Conservation (phyloP, 2,888 invertebrate genomes). For the Hyalella azteca region DNA sequence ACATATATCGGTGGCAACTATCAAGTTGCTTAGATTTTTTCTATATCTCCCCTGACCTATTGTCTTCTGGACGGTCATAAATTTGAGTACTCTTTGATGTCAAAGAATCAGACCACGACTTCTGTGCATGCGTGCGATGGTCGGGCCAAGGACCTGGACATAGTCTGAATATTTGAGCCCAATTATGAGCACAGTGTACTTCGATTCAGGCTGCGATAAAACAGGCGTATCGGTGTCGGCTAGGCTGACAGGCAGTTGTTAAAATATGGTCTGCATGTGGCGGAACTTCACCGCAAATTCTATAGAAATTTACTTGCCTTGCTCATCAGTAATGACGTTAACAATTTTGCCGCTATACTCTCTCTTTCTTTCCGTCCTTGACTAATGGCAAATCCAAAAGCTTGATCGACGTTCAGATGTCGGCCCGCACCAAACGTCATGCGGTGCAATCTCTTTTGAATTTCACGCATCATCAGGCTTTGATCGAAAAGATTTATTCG, state of each 20-base stretch:
- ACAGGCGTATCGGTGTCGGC: constrained; percentile 14
- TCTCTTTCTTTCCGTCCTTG: neutral
- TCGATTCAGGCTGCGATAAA: constrained; percentile 3
- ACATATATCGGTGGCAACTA: neutral
- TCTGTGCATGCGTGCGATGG: neutral
- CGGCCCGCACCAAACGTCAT: neutral
- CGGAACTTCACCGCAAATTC: neutral
- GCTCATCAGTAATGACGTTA: neutral
- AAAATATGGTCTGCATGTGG: constrained; percentile 29
- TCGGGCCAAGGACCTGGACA: neutral
- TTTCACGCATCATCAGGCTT: neutral
- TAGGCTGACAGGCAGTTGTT: neutral
- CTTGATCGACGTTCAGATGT: neutral
- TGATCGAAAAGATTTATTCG: neutral
- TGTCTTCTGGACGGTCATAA: neutral
- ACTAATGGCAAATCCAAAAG: neutral
- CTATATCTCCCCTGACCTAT: neutral
- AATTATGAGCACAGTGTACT: neutral
- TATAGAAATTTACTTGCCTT: neutral
- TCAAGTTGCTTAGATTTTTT: neutral
- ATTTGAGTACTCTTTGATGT: neutral
- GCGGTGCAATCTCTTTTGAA: neutral
- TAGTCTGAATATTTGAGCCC: neutral
- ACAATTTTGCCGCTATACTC: neutral
- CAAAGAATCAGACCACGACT: neutral